Percentiles rank a stretch among this genome's conserved stretches.
These are phyloP conservation scores for Poecilia velifera DNA, from an alignment of 2,797 vertebrate genomes.

Conservation along the genomic window DNA sequence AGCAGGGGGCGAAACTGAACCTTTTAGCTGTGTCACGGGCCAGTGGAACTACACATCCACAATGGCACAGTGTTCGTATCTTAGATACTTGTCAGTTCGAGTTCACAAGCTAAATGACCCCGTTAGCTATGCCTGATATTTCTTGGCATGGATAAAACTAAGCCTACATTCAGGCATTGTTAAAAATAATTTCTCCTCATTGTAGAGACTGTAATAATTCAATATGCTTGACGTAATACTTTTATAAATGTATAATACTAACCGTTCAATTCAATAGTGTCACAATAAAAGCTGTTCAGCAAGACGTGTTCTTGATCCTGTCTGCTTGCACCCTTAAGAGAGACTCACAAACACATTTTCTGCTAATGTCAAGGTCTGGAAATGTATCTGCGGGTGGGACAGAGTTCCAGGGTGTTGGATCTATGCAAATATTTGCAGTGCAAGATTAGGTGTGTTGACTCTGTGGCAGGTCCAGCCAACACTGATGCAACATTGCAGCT, in stretches of 20 bases:
- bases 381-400: slow-evolving; percentile 20
- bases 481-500: slow-evolving; percentile 7
- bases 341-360: slow-evolving; percentile 35
- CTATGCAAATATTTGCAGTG: slow-evolving; percentile 30
- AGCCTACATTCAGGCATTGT: not conserved
- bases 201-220: not conserved
- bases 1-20: slow-evolving; percentile 4
- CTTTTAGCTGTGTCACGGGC: slow-evolving; percentile 21
- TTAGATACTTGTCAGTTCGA: slow-evolving; percentile 1
- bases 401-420: slow-evolving; percentile 13
- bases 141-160: not conserved
- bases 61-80: slow-evolving; percentile 9
- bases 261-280: not conserved
- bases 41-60: slow-evolving; percentile 8
- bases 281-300: slow-evolving; percentile 3
- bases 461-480: slow-evolving; percentile 6
- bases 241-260: not conserved
- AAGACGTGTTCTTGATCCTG: slow-evolving; percentile 6
- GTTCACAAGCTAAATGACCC: not conserved
- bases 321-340: slow-evolving; percentile 19
- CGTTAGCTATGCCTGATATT: not conserved
- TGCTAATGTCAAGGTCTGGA: slow-evolving; percentile 39
- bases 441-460: slow-evolving; percentile 28
- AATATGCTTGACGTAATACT: not conserved
- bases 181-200: not conserved